Evolutionary conservation across 2,888 invertebrate species (phyloP), one percentile per base, ranked within the genome.

Genomic region (Plutella xylostella): DNA sequence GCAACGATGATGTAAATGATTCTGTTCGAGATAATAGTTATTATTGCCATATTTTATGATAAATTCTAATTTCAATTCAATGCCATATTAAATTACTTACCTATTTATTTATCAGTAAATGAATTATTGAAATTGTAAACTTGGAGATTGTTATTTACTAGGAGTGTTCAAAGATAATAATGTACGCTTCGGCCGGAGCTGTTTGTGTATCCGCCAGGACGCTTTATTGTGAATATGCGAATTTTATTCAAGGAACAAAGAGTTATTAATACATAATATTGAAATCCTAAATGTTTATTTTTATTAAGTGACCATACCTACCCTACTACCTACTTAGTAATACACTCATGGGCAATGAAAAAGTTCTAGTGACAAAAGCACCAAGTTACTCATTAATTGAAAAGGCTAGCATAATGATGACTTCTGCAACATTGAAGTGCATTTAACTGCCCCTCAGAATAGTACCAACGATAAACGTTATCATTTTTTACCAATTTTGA

Each of bases 261-360:
- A 69, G 64, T 66, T 71, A 72, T 60, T 60, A 72, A 72, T 67
- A 54, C 56, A 55, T 72, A 71, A 72, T 30, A 35, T 72, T 62
- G 61, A 66, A 63, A n/a, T 39, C 18, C 9, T 20, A 45, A 15
- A 22, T n/a, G 18, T n/a, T 14, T 31, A 33, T 30, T 52, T 51
- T 48, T 45, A 49, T 47, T 46, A 46, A 48, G n/a, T n/a, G n/a
- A n/a, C n/a, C n/a, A n/a, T n/a, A n/a, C n/a, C n/a, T n/a, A n/a
- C n/a, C n/a, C n/a, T n/a, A n/a, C n/a, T n/a, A n/a, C n/a, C n/a
- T n/a, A n/a, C n/a, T n/a, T n/a, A n/a, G n/a, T n/a, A n/a, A n/a
- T n/a, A n/a, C n/a, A n/a, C n/a, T n/a, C n/a, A n/a, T n/a, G n/a
- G n/a, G n/a, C n/a, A n/a, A n/a, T n/a, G n/a, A n/a, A n/a, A n/a